phyloP scores from a whole-genome alignment of 2,113 vertebrate species.

The Tragulus kanchil region DNA sequence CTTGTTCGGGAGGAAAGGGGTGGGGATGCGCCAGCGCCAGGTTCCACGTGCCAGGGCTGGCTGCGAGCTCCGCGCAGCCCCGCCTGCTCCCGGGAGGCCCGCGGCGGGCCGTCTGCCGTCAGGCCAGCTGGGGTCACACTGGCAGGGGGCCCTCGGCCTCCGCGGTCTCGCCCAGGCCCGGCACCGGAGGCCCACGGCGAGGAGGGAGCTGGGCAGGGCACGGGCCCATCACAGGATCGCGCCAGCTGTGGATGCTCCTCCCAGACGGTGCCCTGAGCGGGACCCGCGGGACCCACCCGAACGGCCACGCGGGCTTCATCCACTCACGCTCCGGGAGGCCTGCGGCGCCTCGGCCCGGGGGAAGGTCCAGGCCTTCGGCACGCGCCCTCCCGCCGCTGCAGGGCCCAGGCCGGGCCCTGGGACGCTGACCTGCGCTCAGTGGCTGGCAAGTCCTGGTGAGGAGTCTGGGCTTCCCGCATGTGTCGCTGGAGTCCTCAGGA shows the following conservation, averaged over 20 bases:
- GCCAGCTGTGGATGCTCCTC: fast-evolving
- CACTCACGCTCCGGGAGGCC: fast-evolving
- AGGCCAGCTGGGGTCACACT: background rate
- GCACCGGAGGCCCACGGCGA: fast-evolving
- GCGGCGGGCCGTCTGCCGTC: fast-evolving
- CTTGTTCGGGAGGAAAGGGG: background rate
- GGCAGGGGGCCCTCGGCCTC: background rate
- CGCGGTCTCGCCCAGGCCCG: background rate
- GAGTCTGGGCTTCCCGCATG: background rate
- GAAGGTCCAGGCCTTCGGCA: background rate
- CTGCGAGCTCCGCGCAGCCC: fast-evolving
- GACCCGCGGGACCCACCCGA: fast-evolving
- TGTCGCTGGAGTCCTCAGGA: background rate
- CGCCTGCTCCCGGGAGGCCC: background rate
- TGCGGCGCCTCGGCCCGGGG: fast-evolving
- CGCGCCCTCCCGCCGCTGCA: fast-evolving
- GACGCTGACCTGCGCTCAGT: background rate
- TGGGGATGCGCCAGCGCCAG: too few species aligned
- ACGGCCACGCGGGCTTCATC: fast-evolving
- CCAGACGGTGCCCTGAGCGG: fast-evolving
- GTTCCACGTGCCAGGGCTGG: fast-evolving
- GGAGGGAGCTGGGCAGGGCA: fast-evolving
- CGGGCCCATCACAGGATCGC: fast-evolving
- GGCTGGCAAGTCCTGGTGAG: background rate
- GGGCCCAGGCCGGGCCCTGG: background rate